phyloP scores from a whole-genome alignment of 2,888 invertebrate genomes.

The Drosophila paucipuncta region DNA sequence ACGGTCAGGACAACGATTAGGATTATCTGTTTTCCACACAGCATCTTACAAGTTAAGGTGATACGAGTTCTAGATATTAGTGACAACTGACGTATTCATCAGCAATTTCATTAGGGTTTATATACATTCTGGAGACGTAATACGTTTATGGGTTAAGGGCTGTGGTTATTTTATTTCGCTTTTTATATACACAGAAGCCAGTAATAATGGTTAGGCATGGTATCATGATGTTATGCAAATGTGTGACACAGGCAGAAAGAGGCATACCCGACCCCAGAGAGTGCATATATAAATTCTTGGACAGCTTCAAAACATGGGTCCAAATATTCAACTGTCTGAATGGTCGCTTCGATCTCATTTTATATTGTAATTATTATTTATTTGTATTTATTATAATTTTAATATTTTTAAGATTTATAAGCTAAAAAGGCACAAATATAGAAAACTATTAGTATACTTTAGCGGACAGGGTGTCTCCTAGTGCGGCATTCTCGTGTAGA shows the following conservation, averaged over 20 bases:
- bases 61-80: not conserved
- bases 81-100: slow-evolving; percentile 23
- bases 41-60: slow-evolving; percentile 23
- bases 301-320: not conserved
- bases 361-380: not conserved
- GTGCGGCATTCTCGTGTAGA: not conserved
- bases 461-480: not conserved
- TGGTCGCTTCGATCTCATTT: not conserved
- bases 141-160: slow-evolving; percentile 7
- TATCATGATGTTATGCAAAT: not conserved
- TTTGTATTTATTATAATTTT: not conserved
- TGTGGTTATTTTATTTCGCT: not conserved
- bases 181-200: not conserved
- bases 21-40: slow-evolving; percentile 15
- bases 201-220: not conserved
- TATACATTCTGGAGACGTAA: slow-evolving; percentile 18
- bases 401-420: not conserved
- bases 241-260: not conserved
- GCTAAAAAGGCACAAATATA: not conserved
- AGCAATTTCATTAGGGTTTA: slow-evolving; percentile 10
- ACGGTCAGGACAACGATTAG: slow-evolving; percentile 14
- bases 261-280: too few relatives aligned
- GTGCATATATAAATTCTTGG: too few relatives aligned
- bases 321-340: not conserved
- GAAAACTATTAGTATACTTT: not conserved